These are phyloP conservation scores for Mylabris sibirica DNA, from an alignment of 2,888 invertebrate genomes.

Conservation along the genomic window DNA sequence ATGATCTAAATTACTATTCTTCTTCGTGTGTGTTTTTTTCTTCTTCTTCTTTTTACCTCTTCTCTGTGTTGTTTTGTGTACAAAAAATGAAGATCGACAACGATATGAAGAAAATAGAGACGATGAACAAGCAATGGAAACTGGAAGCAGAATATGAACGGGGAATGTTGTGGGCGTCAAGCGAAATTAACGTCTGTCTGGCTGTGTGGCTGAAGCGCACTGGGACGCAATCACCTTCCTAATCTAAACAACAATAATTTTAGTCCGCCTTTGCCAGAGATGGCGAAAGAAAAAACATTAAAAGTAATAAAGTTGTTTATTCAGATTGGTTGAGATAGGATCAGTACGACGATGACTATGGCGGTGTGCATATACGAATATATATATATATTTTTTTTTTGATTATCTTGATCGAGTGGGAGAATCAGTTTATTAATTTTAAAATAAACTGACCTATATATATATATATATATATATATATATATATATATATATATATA, in stretches of 20 bases:
- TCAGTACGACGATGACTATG: slow-evolving; percentile 10
- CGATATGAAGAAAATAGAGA: slow-evolving; percentile 8
- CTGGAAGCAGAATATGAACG: not conserved
- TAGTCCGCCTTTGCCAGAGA: slow-evolving; percentile 24
- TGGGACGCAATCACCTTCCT: slow-evolving; percentile 21
- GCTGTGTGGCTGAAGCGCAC: not conserved
- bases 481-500: no score
- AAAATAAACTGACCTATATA: slow-evolving; percentile 32
- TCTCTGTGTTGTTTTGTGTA: not conserved
- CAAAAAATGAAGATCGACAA: not conserved
- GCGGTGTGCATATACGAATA: not conserved
- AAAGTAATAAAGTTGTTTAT: slow-evolving; percentile 34
- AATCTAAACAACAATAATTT: slow-evolving; percentile 29
- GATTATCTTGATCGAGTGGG: slow-evolving; percentile 7
- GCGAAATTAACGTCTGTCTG: slow-evolving; percentile 5
- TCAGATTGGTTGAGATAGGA: slow-evolving; percentile 26
- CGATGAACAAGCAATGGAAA: not conserved
- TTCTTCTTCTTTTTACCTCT: not conserved
- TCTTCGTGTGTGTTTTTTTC: not conserved
- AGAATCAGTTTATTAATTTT: slow-evolving; percentile 25
- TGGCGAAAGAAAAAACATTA: slow-evolving; percentile 19
- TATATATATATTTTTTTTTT: not conserved
- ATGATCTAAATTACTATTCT: not conserved
- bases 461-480: no score
- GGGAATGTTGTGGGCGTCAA: not conserved